Evolutionary conservation across 1,140 invertebrate species (phyloP), one percentile per base, ranked within the genome.

Genomic region (Vanessa tameamea): DNA sequence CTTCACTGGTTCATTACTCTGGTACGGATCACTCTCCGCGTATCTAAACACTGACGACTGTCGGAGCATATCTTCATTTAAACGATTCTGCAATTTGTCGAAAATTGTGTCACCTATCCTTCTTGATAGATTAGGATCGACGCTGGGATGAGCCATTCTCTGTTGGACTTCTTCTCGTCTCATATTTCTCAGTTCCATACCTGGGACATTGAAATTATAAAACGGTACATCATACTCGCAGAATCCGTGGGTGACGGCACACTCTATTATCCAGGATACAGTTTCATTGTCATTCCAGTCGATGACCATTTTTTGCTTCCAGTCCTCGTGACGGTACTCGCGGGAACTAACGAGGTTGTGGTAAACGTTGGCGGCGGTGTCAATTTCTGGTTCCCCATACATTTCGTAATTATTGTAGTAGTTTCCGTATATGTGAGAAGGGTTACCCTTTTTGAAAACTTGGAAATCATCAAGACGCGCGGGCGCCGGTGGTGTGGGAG

Each of bases 261-360:
- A 92, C 47, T 92, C 93, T 69, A 94, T 89, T 31, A 94, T 77
- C 94, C 94, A 95, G 64, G 92, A 91, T 63, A 93, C 91, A n/a
- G 94, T 94, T 77, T 94, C 94, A 23, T 94, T 93, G 64, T 93
- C 92, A 72, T 82, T 93, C 94, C 94, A 95, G 16, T 93, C 86
- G 69, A 83, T 83, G 51, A 94, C 87, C 16, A 89, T 85, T 75
- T 94, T 94, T 43, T 90, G 88, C 59, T 87, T 88, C 94, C 94
- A 95, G 7, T 92, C 92, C 15, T 93, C 92, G 12, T 82, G 78
- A 61, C 82, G 82, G 74, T 85, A 87, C 47, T 91, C 88, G 16
- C 85, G 73, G 59, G 79, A 77, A 75, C 53, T 86, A 70, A 88
- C 79, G 43, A 92, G 80, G 69, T 80, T 87, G 78, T 90, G 87